Base-by-base conservation (phyloP, 1,140 invertebrate species). In the Cotesia chilonis region DNA sequence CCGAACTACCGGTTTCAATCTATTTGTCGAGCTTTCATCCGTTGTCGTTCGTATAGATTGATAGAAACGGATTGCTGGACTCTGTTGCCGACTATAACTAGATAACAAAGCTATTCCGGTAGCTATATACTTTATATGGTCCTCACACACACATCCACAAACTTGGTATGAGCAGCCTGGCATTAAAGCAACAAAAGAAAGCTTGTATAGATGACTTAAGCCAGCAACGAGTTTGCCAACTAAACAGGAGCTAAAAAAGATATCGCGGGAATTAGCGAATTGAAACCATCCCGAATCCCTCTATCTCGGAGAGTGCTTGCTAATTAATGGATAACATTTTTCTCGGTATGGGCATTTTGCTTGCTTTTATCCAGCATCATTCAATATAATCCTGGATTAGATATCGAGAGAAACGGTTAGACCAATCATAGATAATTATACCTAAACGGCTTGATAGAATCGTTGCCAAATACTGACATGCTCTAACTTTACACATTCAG, bases 1-100 rank as follows among this genome's bases (percentile, higher is more conserved):
- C 74, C 75, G 70, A 28, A 28, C 35, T 54, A 41, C 74, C 75
- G 70, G 73, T 71, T 80, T 76, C 77, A 70, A 79, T 82, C 77
- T 80, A 77, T 82, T 78, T 80, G 79, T 77, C 76, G 78, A 77
- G 74, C 76, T 78, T 78, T 79, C 77, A 71, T 77, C 76, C 74
- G 75, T 79, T 76, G 76, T 74, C 74, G 73, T 73, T 76, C 72
- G 74, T 69, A 37, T 66, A 76, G 78, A 82, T 80, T 82, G 80
- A 82, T 82, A 78, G 78, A 79, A 80, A 80, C 76, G 78, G 80
- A 82, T 82, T 82, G 77, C 74, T 70, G 64, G 73, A 77, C 77
- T 79, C 74, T 77, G 76, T 78, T 76, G 76, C 74, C 74, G 77
- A 76, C 78, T 75, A 76, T 78, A 82, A 79, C 72, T 76, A 80